These are phyloP conservation scores for Phataginus tetradactyla DNA, from an alignment of 2,797 vertebrate genomes.

Conservation along the genomic window DNA sequence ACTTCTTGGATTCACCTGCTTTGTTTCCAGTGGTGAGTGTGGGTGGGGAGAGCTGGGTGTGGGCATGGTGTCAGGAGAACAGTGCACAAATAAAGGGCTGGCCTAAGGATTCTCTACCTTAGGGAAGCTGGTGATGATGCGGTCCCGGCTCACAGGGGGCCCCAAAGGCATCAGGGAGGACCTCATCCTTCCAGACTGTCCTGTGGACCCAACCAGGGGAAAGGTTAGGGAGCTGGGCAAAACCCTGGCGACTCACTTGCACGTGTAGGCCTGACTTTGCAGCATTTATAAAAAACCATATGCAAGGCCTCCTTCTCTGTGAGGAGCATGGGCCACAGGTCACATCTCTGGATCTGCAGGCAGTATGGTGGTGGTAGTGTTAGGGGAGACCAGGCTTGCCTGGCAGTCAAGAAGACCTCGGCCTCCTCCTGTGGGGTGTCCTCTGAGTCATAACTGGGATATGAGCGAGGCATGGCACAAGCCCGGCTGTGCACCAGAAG, in stretches of 20 bases:
- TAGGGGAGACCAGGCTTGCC: not conserved
- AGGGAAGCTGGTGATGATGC: constrained; percentile 90
- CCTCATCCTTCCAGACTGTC: constrained; percentile 78
- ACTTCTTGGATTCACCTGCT: not conserved
- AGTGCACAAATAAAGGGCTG: not conserved
- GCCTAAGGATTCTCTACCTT: constrained; percentile 85
- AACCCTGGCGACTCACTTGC: not conserved
- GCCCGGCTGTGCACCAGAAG: not conserved
- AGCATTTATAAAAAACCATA: not conserved
- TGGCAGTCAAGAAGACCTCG: not conserved
- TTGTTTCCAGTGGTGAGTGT: not conserved
- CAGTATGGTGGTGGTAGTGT: not conserved
- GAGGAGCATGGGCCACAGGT: not conserved
- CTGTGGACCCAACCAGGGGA: constrained; percentile 2
- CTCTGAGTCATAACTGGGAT: not conserved
- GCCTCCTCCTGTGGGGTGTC: not conserved
- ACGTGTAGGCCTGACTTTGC: not conserved
- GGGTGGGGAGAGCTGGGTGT: not conserved
- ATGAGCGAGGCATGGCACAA: no score
- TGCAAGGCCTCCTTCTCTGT: not conserved
- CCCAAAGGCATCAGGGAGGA: constrained; percentile 82
- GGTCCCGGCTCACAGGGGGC: constrained; percentile 89
- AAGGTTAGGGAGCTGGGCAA: not conserved
- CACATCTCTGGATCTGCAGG: not conserved
- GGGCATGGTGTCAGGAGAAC: not conserved